These are phyloP conservation scores for Mus spretus DNA, from an alignment of 2,797 vertebrate species.

Conservation along the genomic window DNA sequence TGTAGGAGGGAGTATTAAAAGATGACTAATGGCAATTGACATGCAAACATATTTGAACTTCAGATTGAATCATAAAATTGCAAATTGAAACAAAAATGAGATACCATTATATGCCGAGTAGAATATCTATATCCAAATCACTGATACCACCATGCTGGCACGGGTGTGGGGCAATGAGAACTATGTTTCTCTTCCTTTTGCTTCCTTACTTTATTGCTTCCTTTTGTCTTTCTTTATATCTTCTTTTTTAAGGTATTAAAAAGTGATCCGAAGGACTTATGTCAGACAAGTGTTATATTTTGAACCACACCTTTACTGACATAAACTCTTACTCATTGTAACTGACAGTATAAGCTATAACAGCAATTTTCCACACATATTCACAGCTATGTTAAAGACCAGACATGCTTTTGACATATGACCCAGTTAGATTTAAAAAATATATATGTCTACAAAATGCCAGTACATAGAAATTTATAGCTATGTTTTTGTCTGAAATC, in stretches of 20 bases:
- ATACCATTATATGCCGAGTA: neutral
- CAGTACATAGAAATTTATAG: neutral
- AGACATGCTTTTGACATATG: neutral
- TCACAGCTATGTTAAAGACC: neutral
- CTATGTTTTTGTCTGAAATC: neutral
- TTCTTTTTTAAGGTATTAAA: neutral
- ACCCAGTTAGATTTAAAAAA: neutral
- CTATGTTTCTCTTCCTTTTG: neutral
- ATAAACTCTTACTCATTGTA: neutral
- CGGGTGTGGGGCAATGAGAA: neutral
- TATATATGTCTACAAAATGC: neutral
- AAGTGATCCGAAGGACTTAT: neutral
- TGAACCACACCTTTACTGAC: neutral
- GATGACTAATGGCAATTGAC: neutral
- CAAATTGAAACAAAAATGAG: neutral
- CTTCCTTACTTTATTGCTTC: neutral
- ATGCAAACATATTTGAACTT: neutral
- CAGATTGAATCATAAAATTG: neutral
- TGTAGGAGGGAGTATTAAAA: neutral
- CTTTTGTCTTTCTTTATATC: too few species aligned
- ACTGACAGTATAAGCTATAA: neutral
- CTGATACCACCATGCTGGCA: neutral
- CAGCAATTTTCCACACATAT: neutral
- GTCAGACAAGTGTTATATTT: neutral
- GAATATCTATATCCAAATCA: neutral